phyloP scores from a whole-genome alignment of 1,140 invertebrate species.

The Wiebesia pumilae region DNA sequence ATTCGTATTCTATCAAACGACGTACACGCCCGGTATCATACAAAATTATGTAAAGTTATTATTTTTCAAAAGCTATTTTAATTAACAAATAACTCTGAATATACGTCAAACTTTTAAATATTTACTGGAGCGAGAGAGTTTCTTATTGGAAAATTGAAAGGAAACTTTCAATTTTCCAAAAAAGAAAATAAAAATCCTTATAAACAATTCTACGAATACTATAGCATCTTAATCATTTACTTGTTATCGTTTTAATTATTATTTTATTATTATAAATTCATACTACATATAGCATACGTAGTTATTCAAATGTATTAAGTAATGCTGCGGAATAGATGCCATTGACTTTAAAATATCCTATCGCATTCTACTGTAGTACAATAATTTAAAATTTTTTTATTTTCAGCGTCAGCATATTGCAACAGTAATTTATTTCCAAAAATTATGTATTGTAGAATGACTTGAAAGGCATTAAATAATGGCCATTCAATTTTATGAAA shows the following conservation, averaged over 20 bases:
- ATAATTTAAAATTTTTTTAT: not conserved
- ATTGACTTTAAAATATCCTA: not conserved
- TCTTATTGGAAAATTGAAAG: too few relatives aligned
- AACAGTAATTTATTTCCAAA: not conserved
- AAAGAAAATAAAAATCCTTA: too few relatives aligned
- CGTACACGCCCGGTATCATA: not conserved
- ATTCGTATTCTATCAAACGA: not conserved
- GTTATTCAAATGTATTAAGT: too few relatives aligned
- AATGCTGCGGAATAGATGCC: not conserved
- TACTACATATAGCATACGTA: not conserved
- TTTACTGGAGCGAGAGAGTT: too few relatives aligned
- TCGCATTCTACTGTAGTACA: not conserved
- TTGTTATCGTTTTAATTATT: too few relatives aligned
- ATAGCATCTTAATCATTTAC: too few relatives aligned
- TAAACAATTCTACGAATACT: too few relatives aligned
- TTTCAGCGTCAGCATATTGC: not conserved
- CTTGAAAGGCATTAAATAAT: not conserved
- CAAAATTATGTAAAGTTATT: conserved; percentile 20
- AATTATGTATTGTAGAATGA: not conserved
- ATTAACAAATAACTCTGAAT: not conserved
- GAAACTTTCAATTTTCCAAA: too few relatives aligned
- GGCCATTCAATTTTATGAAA: not conserved
- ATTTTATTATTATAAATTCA: too few relatives aligned
- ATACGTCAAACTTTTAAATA: not conserved
- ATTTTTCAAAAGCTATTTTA: conserved; percentile 16